Conservation (phyloP, 2,888 invertebrate species). For the Clitarchus hookeri region DNA sequence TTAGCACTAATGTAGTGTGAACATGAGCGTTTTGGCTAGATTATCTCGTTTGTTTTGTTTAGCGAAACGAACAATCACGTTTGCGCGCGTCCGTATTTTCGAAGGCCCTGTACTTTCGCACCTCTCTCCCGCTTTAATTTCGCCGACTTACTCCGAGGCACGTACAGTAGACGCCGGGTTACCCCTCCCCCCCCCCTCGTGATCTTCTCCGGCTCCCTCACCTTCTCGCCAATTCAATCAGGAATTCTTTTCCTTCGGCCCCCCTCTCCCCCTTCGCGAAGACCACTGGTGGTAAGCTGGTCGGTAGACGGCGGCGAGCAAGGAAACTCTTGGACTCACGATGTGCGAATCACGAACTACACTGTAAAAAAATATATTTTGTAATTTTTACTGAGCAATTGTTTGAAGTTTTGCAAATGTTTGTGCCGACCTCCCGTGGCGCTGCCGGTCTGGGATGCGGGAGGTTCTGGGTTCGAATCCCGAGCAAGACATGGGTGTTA, state of each 20-base stretch:
- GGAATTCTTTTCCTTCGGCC: slow-evolving; percentile 3
- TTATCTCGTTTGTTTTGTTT: no score
- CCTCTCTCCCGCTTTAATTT: slow-evolving; percentile 19
- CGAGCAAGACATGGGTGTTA: no score
- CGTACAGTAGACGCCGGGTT: background rate
- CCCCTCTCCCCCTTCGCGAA: background rate
- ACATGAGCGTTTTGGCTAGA: no score
- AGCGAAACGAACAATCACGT: background rate
- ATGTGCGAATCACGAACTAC: no score
- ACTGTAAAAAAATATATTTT: no score
- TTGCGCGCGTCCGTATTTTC: background rate
- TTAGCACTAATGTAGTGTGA: no score
- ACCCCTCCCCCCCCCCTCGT: background rate
- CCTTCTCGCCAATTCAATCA: slow-evolving; percentile 24
- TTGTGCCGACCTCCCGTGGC: no score
- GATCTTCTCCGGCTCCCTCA: background rate
- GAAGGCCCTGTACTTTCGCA: background rate
- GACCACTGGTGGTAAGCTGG: background rate
- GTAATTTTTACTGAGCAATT: no score
- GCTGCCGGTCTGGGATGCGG: no score
- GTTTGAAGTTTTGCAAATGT: no score
- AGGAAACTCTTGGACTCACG: no score
- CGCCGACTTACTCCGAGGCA: slow-evolving; percentile 2
- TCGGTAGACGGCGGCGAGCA: background rate
- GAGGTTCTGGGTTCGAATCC: no score